phyloP scores from a whole-genome alignment of 2,113 vertebrate species.

The Phalacrocorax carbo region DNA sequence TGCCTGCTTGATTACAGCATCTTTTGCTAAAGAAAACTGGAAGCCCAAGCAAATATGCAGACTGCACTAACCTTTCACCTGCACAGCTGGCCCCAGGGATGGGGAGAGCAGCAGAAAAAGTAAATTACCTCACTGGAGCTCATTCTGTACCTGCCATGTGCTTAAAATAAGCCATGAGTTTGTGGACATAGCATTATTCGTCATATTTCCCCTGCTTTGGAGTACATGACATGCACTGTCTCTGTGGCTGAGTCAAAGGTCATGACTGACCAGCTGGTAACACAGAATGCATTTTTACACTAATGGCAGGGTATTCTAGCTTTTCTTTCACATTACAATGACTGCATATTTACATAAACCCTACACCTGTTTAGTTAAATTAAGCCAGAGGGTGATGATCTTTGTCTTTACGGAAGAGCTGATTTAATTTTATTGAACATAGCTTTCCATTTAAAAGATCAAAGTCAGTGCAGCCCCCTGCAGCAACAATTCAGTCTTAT shows the following conservation, averaged over 20 bases:
- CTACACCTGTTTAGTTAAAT: slow-evolving; percentile 30
- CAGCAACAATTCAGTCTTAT: slow-evolving; percentile 1
- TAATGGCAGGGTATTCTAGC: background rate
- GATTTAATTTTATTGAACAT: slow-evolving; percentile 33
- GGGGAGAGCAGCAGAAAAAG: background rate
- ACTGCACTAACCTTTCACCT: background rate
- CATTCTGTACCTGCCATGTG: background rate
- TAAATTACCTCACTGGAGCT: background rate
- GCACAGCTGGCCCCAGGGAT: background rate
- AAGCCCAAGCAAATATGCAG: background rate
- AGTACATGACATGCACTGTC: background rate
- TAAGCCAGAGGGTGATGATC: slow-evolving; percentile 41
- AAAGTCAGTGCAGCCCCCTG: slow-evolving; percentile 7
- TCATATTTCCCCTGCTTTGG: background rate
- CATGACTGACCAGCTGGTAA: background rate
- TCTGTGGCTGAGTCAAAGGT: slow-evolving; percentile 6
- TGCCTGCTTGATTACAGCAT: background rate
- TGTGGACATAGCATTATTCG: background rate
- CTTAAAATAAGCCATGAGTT: background rate
- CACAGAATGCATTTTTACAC: background rate
- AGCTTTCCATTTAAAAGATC: slow-evolving; percentile 53
- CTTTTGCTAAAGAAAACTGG: background rate
- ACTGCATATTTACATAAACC: slow-evolving; percentile 33
- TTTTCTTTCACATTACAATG: slow-evolving; percentile 29
- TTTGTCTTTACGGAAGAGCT: slow-evolving; percentile 10